These are phyloP conservation scores for Coreoperca whiteheadi DNA, from an alignment of 2,113 vertebrate genomes.

Conservation along the genomic window DNA sequence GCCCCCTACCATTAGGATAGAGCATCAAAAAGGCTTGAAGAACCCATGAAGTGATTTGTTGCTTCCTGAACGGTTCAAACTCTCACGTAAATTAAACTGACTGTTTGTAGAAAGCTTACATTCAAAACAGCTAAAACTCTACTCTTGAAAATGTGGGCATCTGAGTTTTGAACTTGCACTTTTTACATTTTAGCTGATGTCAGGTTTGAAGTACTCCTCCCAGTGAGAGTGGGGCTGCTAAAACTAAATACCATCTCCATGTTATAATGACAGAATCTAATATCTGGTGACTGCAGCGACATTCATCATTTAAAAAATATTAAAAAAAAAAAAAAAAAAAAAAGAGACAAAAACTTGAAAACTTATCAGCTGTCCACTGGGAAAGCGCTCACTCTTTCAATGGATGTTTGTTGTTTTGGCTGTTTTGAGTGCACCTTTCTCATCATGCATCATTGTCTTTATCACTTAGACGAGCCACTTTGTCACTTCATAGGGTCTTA, in stretches of 20 bases:
- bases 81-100: not conserved
- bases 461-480: not conserved
- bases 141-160: not conserved
- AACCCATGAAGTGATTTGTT: constrained; percentile 6
- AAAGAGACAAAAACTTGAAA: not conserved
- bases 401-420: constrained; percentile 1
- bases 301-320: not conserved
- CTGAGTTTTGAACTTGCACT: not conserved
- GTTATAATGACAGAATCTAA: not conserved
- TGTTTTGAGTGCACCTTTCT: constrained; percentile 3
- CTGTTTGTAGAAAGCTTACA: not conserved
- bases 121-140: constrained; percentile 14
- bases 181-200: not conserved
- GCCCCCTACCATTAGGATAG: constrained; percentile 24
- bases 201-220: not conserved
- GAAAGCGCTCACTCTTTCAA: not conserved
- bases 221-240: not conserved
- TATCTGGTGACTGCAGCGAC: not conserved
- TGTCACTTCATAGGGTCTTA: constrained; percentile 10
- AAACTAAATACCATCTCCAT: not conserved
- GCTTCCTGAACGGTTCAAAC: not conserved
- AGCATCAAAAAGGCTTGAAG: constrained; percentile 12
- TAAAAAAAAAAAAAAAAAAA: too few relatives aligned
- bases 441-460: not conserved
- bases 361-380: not conserved